Conservation (phyloP, 2,888 invertebrate genomes). For the Cyclophora albipunctata region DNA sequence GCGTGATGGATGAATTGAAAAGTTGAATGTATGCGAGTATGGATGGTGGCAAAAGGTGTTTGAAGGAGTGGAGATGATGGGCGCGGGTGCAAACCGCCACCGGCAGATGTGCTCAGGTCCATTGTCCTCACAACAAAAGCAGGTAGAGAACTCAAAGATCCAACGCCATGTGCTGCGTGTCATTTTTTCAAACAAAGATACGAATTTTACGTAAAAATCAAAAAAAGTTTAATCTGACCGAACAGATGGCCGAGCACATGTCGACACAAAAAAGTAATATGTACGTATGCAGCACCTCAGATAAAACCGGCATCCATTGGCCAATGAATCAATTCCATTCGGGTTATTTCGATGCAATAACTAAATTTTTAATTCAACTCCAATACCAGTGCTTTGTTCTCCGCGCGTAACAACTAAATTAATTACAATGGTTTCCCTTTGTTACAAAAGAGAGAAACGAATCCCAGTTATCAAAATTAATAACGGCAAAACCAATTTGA, state of each 20-base stretch:
- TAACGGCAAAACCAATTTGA: constrained; percentile 70
- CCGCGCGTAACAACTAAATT: constrained; percentile 57
- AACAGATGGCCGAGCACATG: constrained; percentile 68
- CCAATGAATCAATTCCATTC: constrained; percentile 8
- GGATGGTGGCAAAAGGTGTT: constrained; percentile 28
- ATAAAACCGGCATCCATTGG: constrained; percentile 4
- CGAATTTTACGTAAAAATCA: constrained; percentile 59
- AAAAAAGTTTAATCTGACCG: constrained; percentile 67
- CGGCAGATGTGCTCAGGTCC: constrained; percentile 62
- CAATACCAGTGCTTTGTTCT: constrained; percentile 45
- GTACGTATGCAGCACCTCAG: constrained; percentile 15
- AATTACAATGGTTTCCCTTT: constrained; percentile 72
- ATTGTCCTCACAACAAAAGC: constrained; percentile 68
- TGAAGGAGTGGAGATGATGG: constrained; percentile 21
- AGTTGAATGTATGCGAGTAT: neutral
- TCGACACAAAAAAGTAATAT: constrained; percentile 42
- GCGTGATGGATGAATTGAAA: neutral
- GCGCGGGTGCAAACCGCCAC: constrained; percentile 45
- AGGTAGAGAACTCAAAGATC: constrained; percentile 55
- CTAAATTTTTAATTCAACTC: constrained; percentile 42
- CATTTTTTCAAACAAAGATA: constrained; percentile 60
- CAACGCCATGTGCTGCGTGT: constrained; percentile 68
- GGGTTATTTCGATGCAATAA: constrained; percentile 14
- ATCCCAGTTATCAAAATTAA: constrained; percentile 74
- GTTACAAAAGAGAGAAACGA: constrained; percentile 74